Conservation (phyloP, 2,888 invertebrate species). For the Scaptodrosophila latifasciaeformis region DNA sequence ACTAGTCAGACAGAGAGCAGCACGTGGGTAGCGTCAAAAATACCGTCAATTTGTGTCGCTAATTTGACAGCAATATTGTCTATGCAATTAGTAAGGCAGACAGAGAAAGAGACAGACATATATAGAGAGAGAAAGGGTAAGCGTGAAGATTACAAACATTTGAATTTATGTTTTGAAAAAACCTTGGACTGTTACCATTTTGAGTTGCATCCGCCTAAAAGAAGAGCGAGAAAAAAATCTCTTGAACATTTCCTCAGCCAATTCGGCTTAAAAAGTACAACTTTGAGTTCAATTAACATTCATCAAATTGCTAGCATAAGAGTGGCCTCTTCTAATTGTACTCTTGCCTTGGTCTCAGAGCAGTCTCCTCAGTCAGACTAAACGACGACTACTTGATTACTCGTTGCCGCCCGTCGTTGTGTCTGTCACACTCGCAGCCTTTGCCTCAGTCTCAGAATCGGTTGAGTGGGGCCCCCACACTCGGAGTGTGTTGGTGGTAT, state of each 20-base stretch:
- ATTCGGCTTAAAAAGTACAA: conserved; percentile 43
- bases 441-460: conserved; percentile 13
- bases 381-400: too few species aligned
- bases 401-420: conserved; percentile 18
- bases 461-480: conserved; percentile 45
- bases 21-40: conserved; percentile 35
- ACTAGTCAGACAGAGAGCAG: too few species aligned
- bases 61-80: too few species aligned
- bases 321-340: conserved; percentile 55
- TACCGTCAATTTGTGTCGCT: neutral
- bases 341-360: conserved; percentile 28
- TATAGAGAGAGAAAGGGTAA: neutral
- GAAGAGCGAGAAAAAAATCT: conserved; percentile 30
- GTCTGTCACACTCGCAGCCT: conserved; percentile 1
- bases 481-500: conserved; percentile 47
- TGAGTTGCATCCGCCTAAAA: conserved; percentile 49
- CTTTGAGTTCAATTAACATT: conserved; percentile 59
- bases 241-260: conserved; percentile 33
- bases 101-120: conserved; percentile 3
- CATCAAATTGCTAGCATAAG: conserved; percentile 51
- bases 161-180: neutral
- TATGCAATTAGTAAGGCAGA: neutral
- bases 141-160: neutral
- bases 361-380: too few species aligned
- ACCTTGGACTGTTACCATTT: conserved; percentile 4